Percentiles rank a stretch among this genome's conserved stretches.
Evolutionary conservation across 1,140 invertebrate genomes (phyloP).

Genomic region (Drosophila repleta): DNA sequence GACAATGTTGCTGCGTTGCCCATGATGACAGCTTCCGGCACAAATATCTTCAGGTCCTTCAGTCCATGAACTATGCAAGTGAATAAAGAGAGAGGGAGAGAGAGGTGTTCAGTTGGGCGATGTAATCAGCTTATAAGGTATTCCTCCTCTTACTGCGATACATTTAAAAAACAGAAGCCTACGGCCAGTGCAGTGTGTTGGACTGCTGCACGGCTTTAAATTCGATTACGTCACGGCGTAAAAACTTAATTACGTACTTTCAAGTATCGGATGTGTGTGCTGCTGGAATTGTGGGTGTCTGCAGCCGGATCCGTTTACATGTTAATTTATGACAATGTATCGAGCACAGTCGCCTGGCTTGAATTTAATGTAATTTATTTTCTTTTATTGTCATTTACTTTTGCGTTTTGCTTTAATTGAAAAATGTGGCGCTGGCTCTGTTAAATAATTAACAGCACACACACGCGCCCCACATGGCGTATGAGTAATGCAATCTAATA

Average conservation of each 20-base stretch:
- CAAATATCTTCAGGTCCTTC: constrained; percentile 89
- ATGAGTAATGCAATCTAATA: not conserved
- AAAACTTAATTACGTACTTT: constrained; percentile 71
- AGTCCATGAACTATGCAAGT: constrained; percentile 84
- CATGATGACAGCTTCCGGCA: constrained; percentile 89
- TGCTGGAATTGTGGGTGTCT: constrained; percentile 28
- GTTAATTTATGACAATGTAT: constrained; percentile 76
- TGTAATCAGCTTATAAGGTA: constrained; percentile 49
- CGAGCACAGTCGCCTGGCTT: constrained; percentile 16
- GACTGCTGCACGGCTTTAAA: constrained; percentile 38
- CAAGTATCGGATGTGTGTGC: constrained; percentile 27
- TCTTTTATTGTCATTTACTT: constrained; percentile 29
- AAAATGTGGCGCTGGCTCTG: constrained; percentile 15
- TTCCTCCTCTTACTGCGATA: not conserved
- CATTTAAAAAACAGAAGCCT: constrained; percentile 24
- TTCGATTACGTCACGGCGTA: constrained; percentile 58
- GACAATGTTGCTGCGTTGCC: constrained; percentile 89
- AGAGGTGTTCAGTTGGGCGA: constrained; percentile 36
- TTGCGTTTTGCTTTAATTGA: constrained; percentile 33
- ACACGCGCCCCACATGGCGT: constrained; percentile 3
- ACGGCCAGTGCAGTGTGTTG: constrained; percentile 6
- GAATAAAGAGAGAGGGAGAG: constrained; percentile 21
- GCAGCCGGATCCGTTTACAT: constrained; percentile 51
- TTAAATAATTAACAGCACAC: constrained; percentile 21
- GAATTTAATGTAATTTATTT: constrained; percentile 72